These are phyloP conservation scores for Cossypha caffra DNA, from an alignment of 2,797 vertebrate species.

Conservation along the genomic window DNA sequence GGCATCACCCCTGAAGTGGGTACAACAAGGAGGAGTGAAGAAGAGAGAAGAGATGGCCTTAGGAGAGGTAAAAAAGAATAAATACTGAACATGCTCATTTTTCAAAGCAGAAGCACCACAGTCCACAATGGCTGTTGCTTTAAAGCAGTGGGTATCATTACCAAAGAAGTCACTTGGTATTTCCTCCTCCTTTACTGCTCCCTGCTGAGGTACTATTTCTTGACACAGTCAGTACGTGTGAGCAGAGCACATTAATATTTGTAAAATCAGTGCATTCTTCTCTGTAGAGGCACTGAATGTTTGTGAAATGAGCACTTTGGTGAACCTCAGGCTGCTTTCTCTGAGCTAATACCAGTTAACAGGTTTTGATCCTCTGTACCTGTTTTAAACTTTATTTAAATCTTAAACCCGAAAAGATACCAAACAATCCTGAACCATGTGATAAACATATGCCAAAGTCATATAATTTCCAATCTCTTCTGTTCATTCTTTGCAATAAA, in stretches of 20 bases:
- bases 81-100: background rate
- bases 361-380: background rate
- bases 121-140: background rate
- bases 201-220: background rate
- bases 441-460: conserved; percentile 35
- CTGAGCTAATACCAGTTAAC: background rate
- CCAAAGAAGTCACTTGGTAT: background rate
- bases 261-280: background rate
- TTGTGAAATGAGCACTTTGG: background rate
- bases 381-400: background rate
- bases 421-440: background rate
- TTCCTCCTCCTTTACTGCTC: background rate
- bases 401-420: background rate
- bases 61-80: background rate
- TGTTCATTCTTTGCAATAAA: conserved; percentile 43
- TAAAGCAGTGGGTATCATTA: background rate
- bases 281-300: background rate
- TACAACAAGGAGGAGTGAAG: background rate
- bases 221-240: background rate
- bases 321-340: background rate
- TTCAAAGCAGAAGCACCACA: background rate
- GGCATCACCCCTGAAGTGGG: background rate
- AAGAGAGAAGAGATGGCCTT: background rate
- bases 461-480: conserved; percentile 12
- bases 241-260: background rate